phyloP scores from a whole-genome alignment of 2,113 vertebrate genomes.

The Rhagologus leucostigma region DNA sequence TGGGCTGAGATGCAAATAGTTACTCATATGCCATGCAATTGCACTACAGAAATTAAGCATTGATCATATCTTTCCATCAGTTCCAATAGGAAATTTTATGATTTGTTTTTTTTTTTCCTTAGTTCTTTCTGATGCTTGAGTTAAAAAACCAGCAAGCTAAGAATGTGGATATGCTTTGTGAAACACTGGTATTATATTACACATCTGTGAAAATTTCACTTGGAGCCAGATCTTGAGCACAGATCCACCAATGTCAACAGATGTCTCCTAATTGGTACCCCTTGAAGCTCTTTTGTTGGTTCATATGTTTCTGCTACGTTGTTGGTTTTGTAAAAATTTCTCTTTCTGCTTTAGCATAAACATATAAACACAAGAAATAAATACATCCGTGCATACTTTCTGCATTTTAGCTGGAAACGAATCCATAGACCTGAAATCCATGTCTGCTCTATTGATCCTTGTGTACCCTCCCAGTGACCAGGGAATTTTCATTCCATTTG shows the following conservation, averaged over 20 bases:
- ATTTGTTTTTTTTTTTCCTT: neutral
- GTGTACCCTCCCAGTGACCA: neutral
- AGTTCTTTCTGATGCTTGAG: neutral
- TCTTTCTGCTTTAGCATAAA: neutral
- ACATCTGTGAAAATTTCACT: neutral
- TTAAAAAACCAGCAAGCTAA: neutral
- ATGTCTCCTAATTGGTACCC: neutral
- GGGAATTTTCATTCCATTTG: neutral
- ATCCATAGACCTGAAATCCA: neutral
- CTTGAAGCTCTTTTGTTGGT: neutral
- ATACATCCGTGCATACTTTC: neutral
- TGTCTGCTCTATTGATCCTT: neutral
- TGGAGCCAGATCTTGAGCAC: neutral
- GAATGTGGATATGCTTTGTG: neutral
- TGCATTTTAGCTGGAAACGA: neutral
- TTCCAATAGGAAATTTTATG: neutral
- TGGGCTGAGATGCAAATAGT: neutral
- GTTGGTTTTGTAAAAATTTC: neutral
- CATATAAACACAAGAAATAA: neutral
- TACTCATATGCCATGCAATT: neutral
- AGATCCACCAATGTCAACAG: neutral
- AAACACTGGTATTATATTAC: neutral
- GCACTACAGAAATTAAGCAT: neutral
- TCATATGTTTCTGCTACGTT: neutral
- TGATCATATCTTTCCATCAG: neutral